phyloP scores from a whole-genome alignment of 1,140 invertebrate genomes.

The Wasmannia auropunctata region DNA sequence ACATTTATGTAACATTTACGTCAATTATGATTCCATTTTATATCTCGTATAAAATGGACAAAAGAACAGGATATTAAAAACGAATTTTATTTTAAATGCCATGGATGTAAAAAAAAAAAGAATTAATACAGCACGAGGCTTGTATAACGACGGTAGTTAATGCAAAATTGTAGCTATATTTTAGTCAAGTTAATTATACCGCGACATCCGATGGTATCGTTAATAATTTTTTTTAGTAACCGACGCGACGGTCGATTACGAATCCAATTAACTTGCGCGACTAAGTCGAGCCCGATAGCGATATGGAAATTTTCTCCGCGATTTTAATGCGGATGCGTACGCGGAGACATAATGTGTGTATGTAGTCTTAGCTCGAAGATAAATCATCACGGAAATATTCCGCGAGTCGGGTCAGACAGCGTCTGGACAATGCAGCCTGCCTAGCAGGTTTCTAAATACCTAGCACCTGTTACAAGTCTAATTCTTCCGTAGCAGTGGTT shows the following conservation, averaged over 20 bases:
- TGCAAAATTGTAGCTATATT: neutral
- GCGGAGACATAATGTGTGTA: neutral
- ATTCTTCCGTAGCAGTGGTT: slow-evolving; percentile 37
- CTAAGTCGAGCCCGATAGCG: neutral
- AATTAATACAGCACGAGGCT: neutral
- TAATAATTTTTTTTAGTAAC: slow-evolving; percentile 14
- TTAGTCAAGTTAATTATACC: neutral
- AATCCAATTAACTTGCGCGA: slow-evolving; percentile 9
- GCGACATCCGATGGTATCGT: neutral
- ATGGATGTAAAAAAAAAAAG: neutral
- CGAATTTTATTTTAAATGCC: neutral
- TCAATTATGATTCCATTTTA: too few species aligned
- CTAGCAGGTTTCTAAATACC: slow-evolving; percentile 50
- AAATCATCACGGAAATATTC: slow-evolving; percentile 47
- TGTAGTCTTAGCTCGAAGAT: neutral
- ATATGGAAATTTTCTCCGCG: neutral
- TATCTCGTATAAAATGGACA: neutral
- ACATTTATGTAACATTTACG: neutral
- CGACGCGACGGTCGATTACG: neutral
- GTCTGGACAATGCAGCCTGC: slow-evolving; percentile 49
- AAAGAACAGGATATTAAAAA: neutral
- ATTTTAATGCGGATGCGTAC: neutral
- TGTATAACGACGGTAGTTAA: neutral
- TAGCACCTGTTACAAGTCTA: slow-evolving; percentile 48
- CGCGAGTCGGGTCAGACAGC: slow-evolving; percentile 27